Evolutionary conservation across 2,113 vertebrate species (phyloP).

Genomic region (Brienomyrus brachyistius): DNA sequence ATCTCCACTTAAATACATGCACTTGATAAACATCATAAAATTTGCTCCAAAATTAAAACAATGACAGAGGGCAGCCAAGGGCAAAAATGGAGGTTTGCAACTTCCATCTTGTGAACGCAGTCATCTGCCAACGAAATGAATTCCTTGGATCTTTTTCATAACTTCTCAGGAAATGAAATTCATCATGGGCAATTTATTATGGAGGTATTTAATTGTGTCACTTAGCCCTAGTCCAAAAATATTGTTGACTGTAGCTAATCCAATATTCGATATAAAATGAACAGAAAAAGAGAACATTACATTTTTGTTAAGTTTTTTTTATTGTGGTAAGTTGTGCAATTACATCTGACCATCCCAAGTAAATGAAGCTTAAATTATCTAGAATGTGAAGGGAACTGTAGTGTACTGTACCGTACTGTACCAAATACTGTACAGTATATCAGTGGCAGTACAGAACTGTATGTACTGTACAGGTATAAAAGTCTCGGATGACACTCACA

Average conservation of each 20-base stretch:
- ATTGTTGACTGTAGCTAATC: too few species aligned
- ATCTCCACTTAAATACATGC: too few species aligned
- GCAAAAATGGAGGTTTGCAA: not conserved
- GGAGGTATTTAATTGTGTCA: too few species aligned
- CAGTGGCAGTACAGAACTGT: too few species aligned
- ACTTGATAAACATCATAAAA: not conserved
- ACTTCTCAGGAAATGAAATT: not conserved
- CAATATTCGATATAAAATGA: too few species aligned
- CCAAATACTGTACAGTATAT: too few species aligned
- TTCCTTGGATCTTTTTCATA: not conserved
- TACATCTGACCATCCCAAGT: not conserved
- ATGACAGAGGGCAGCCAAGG: not conserved
- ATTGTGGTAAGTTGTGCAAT: too few species aligned
- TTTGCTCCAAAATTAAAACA: not conserved
- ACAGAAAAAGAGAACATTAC: too few species aligned
- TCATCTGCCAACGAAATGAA: not conserved
- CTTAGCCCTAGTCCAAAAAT: too few species aligned
- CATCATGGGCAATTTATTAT: not conserved
- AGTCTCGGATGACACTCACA: slow-evolving; percentile 61
- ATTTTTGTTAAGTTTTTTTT: too few species aligned
- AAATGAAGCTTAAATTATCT: not conserved
- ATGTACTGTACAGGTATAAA: too few species aligned
- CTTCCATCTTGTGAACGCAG: not conserved
- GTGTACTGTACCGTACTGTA: slow-evolving; percentile 15
- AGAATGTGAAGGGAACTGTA: not conserved